A percentile compares a stretch with the other conserved stretches of the same genome.
Evolutionary conservation across 2,113 vertebrate species (phyloP).

Genomic region (Caracal caracal): DNA sequence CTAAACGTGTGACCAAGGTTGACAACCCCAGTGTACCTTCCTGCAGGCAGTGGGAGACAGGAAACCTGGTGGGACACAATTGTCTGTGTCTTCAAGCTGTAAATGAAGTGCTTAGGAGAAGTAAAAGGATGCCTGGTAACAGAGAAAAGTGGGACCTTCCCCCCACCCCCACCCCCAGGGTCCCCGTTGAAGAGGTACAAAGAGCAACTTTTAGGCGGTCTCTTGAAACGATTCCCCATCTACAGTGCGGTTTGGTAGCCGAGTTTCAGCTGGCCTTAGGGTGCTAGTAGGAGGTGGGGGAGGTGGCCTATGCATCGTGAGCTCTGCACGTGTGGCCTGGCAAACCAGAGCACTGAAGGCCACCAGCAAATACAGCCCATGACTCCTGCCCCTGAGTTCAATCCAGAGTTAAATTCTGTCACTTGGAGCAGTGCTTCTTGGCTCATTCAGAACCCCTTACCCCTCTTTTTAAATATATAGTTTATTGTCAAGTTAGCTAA

Average conservation of each 20-base stretch:
- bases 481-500: no score
- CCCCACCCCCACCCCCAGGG: not conserved
- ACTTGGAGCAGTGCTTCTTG: not conserved
- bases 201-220: not conserved
- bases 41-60: not conserved
- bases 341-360: not conserved
- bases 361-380: not conserved
- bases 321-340: not conserved
- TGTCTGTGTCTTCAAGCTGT: not conserved
- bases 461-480: no score
- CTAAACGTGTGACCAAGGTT: not conserved
- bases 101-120: not conserved
- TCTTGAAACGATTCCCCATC: not conserved
- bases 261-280: not conserved
- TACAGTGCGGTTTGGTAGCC: not conserved
- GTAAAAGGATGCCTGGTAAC: not conserved
- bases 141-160: not conserved
- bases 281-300: not conserved
- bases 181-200: not conserved
- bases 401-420: not conserved
- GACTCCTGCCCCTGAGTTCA: not conserved
- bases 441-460: not conserved
- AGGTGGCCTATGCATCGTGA: no score
- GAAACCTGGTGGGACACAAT: no score
- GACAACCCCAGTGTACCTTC: rapidly evolving